phyloP scores from a whole-genome alignment of 2,113 vertebrate species.

The Clarias macrocephalus region DNA sequence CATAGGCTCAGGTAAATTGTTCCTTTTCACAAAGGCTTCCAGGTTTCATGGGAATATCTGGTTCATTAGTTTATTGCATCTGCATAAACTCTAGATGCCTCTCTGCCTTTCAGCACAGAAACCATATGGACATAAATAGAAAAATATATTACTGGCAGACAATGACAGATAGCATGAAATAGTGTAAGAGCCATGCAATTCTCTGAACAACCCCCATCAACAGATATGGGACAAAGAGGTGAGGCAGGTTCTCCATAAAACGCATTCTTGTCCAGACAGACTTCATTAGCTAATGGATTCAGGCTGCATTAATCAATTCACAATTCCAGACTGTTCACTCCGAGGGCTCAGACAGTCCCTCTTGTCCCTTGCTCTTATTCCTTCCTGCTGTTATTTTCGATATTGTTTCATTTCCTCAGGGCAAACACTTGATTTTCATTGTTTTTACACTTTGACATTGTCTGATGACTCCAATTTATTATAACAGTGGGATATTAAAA shows the following conservation, averaged over 20 bases:
- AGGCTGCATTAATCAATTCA: slow-evolving; percentile 59
- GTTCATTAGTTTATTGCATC: background rate
- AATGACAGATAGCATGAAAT: slow-evolving; percentile 6
- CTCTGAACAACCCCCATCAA: background rate
- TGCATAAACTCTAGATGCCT: background rate
- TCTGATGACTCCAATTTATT: slow-evolving; percentile 31
- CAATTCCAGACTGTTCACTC: slow-evolving; percentile 50
- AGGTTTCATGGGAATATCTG: background rate
- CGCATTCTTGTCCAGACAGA: slow-evolving; percentile 46
- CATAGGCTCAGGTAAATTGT: background rate
- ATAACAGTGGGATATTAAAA: slow-evolving; percentile 32
- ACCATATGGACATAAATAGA: slow-evolving; percentile 1
- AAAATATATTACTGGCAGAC: background rate
- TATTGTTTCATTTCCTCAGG: slow-evolving; percentile 24
- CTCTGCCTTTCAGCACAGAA: background rate
- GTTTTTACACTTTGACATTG: slow-evolving; percentile 22
- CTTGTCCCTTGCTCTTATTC: slow-evolving; percentile 10
- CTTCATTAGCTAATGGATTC: slow-evolving; percentile 64
- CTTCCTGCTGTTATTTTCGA: background rate
- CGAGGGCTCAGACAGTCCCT: slow-evolving; percentile 38
- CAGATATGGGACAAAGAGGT: slow-evolving; percentile 44
- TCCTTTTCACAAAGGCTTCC: background rate
- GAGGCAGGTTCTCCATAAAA: slow-evolving; percentile 39
- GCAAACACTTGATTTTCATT: slow-evolving; percentile 22
- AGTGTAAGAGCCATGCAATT: slow-evolving; percentile 22